A percentile compares a stretch with the other conserved stretches of the same genome.
These are phyloP conservation scores for Emydura subglobosa DNA, from an alignment of 2,113 vertebrate species.

Conservation along the genomic window DNA sequence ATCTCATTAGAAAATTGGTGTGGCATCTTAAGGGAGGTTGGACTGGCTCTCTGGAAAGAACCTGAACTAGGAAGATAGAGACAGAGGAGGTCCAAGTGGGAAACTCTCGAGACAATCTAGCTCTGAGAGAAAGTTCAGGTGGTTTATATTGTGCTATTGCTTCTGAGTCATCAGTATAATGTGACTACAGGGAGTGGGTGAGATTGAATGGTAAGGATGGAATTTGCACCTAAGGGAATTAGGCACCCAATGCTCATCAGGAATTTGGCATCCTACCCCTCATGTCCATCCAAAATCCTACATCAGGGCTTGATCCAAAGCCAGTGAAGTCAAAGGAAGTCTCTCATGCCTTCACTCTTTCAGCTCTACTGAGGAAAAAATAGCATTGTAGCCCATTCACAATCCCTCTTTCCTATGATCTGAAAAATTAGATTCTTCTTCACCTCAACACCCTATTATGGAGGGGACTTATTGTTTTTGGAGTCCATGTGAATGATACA, in stretches of 20 bases:
- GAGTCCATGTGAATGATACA: background rate
- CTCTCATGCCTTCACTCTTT: background rate
- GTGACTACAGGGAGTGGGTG: background rate
- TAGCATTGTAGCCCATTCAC: background rate
- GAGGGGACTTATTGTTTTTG: background rate
- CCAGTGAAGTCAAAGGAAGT: background rate
- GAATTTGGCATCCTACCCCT: background rate
- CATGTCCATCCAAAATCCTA: background rate
- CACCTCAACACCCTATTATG: background rate
- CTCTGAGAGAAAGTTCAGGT: background rate
- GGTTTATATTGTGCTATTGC: background rate
- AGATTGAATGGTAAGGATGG: background rate
- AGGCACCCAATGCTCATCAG: background rate
- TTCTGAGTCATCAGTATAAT: background rate
- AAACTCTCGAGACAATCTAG: background rate
- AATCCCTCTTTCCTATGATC: background rate
- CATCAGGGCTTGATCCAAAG: background rate
- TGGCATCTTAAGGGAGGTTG: background rate
- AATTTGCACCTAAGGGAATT: background rate
- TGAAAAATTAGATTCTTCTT: background rate
- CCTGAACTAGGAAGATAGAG: background rate
- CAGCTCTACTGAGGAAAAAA: background rate
- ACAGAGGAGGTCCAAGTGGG: background rate
- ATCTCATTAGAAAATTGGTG: background rate
- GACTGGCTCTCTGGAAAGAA: background rate